Percentiles rank a stretch among this genome's conserved stretches.
These are phyloP conservation scores for Mystacides longicornis DNA, from an alignment of 2,888 invertebrate genomes.

Conservation along the genomic window DNA sequence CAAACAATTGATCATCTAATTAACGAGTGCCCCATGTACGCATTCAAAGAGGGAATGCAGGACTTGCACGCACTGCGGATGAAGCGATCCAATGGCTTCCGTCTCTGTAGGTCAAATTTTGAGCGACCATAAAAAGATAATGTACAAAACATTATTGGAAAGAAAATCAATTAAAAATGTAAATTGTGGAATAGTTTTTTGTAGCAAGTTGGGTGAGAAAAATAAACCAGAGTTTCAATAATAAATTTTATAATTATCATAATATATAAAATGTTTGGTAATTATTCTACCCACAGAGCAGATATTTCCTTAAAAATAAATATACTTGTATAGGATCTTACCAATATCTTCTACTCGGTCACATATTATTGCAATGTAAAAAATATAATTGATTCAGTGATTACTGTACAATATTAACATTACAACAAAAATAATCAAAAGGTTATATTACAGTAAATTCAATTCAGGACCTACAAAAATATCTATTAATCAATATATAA, in stretches of 20 bases:
- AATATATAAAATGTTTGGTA: conserved; percentile 46
- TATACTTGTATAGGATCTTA: conserved; percentile 25
- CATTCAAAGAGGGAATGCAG: too few relatives aligned
- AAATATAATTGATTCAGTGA: conserved; percentile 25
- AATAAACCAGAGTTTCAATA: conserved; percentile 37
- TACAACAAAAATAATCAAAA: not conserved
- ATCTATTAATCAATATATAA: conserved; percentile 10
- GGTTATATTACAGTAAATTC: not conserved
- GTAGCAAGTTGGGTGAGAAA: too few relatives aligned
- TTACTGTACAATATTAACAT: conserved; percentile 4
- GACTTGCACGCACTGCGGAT: too few relatives aligned
- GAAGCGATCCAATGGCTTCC: too few relatives aligned
- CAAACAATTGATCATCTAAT: too few relatives aligned
- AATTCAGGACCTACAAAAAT: conserved; percentile 12
- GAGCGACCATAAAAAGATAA: too few relatives aligned
- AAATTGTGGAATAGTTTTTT: too few relatives aligned
- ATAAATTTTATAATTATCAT: conserved; percentile 55
- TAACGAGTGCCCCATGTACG: too few relatives aligned
- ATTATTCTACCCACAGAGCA: conserved; percentile 26
- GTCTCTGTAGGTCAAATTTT: too few relatives aligned
- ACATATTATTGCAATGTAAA: conserved; percentile 21
- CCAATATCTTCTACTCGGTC: conserved; percentile 19
- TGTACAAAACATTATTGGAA: too few relatives aligned
- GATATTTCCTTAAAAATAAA: conserved; percentile 26
- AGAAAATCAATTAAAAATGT: too few relatives aligned